Evolutionary conservation across 2,797 vertebrate genomes (phyloP).

Genomic region (Enteromius argenteus): DNA sequence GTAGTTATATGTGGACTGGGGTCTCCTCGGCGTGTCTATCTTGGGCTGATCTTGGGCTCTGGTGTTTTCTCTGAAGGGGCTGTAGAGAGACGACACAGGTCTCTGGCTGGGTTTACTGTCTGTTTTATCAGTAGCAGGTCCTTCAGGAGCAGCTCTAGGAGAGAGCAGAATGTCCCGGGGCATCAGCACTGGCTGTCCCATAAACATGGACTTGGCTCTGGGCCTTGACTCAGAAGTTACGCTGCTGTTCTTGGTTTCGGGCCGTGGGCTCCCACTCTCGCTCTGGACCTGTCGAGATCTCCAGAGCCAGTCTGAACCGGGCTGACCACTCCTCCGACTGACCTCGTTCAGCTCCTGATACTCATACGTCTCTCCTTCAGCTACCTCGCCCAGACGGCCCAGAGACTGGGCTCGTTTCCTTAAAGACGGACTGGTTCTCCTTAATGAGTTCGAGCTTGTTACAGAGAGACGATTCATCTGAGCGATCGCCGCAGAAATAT

Average conservation of each 20-base stretch:
- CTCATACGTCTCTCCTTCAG: slow-evolving; percentile 79
- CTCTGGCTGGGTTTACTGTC: slow-evolving; percentile 73
- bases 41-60: slow-evolving; percentile 72
- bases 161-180: slow-evolving; percentile 48
- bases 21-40: slow-evolving; percentile 73
- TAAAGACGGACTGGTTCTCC: slow-evolving; percentile 81
- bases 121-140: slow-evolving; percentile 46
- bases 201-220: slow-evolving; percentile 77
- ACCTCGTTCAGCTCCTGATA: slow-evolving; percentile 76
- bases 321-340: slow-evolving; percentile 54
- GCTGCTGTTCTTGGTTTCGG: slow-evolving; percentile 64
- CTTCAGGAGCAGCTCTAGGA: slow-evolving; percentile 58
- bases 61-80: slow-evolving; percentile 53
- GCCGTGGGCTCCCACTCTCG: slow-evolving; percentile 79
- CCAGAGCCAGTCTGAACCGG: slow-evolving; percentile 82
- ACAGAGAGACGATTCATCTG: slow-evolving; percentile 89
- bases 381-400: slow-evolving; percentile 84
- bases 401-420: slow-evolving; percentile 87
- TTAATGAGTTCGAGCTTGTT: slow-evolving; percentile 90
- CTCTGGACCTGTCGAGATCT: slow-evolving; percentile 74
- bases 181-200: slow-evolving; percentile 48
- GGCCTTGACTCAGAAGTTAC: slow-evolving; percentile 76
- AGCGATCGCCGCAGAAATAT: slow-evolving; percentile 87
- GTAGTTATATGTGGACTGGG: slow-evolving; percentile 76
- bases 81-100: slow-evolving; percentile 76